A percentile compares a stretch with the other conserved stretches of the same genome.
Evolutionary conservation across 2,797 vertebrate species (phyloP).

Genomic region (Tokudaia muenninki): DNA sequence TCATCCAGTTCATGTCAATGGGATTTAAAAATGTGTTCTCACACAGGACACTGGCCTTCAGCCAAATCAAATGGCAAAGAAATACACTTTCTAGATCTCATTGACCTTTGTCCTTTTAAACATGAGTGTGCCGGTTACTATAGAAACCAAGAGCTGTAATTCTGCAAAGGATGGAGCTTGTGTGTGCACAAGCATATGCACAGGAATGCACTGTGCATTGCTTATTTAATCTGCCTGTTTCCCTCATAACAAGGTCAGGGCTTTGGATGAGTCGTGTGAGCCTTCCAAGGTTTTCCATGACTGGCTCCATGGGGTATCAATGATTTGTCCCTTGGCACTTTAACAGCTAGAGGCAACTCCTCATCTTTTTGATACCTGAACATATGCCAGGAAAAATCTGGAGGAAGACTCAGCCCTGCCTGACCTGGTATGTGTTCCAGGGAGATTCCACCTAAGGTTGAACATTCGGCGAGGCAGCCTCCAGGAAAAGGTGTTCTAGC

Average conservation of each 20-base stretch:
- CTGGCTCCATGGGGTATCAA: background rate
- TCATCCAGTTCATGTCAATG: background rate
- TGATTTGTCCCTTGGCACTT: background rate
- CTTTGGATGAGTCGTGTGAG: background rate
- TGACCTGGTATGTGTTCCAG: slow-evolving; percentile 38
- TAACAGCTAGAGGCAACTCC: background rate
- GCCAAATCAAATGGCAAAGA: background rate
- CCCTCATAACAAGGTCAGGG: background rate
- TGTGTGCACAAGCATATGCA: background rate
- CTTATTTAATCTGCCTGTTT: background rate
- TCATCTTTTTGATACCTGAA: background rate
- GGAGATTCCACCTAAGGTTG: background rate
- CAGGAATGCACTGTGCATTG: background rate
- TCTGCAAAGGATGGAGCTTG: background rate
- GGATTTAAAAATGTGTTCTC: slow-evolving; percentile 22
- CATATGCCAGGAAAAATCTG: background rate
- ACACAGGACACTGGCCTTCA: background rate
- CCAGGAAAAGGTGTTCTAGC: background rate
- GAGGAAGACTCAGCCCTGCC: background rate
- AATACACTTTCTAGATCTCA: slow-evolving; percentile 21
- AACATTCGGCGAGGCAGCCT: background rate
- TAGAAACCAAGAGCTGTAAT: background rate
- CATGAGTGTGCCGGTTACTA: background rate
- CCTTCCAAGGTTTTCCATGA: background rate
- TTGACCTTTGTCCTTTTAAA: slow-evolving; percentile 18